These are phyloP conservation scores for Lacerta agilis DNA, from an alignment of 2,797 vertebrate species.

Conservation along the genomic window DNA sequence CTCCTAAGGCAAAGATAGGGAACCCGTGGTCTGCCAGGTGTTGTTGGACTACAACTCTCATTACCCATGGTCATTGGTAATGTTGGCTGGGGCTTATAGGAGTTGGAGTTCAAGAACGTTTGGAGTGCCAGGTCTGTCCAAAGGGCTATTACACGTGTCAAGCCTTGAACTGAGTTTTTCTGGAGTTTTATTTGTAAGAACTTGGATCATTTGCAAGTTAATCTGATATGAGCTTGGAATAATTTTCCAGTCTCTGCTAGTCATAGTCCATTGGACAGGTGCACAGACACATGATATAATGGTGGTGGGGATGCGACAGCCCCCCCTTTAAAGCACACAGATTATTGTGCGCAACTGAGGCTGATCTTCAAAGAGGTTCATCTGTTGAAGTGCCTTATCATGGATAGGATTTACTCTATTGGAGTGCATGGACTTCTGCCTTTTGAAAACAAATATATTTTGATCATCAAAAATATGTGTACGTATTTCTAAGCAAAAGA, in stretches of 20 bases:
- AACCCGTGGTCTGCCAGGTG: too few relatives aligned
- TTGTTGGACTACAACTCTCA: too few relatives aligned
- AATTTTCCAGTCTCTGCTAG: not conserved
- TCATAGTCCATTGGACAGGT: not conserved
- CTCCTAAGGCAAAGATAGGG: not conserved
- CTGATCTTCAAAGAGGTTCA: not conserved
- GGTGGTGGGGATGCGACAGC: not conserved
- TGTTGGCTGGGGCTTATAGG: too few relatives aligned
- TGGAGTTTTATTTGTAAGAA: not conserved
- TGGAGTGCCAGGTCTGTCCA: too few relatives aligned
- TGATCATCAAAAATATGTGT: too few relatives aligned
- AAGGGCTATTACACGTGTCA: not conserved
- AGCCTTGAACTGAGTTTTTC: not conserved
- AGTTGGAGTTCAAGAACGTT: too few relatives aligned
- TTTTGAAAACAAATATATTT: not conserved
- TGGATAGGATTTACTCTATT: not conserved
- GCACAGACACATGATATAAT: not conserved
- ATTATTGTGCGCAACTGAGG: not conserved
- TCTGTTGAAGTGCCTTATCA: not conserved
- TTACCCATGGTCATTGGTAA: too few relatives aligned
- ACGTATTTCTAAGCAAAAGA: not conserved
- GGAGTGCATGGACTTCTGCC: not conserved
- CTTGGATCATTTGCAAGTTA: not conserved
- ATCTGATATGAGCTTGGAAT: not conserved
- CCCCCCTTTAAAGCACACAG: not conserved